A percentile compares a stretch with the other conserved stretches of the same genome.
Evolutionary conservation across 2,888 invertebrate species (phyloP).

Genomic region (Cephus sareptanus): DNA sequence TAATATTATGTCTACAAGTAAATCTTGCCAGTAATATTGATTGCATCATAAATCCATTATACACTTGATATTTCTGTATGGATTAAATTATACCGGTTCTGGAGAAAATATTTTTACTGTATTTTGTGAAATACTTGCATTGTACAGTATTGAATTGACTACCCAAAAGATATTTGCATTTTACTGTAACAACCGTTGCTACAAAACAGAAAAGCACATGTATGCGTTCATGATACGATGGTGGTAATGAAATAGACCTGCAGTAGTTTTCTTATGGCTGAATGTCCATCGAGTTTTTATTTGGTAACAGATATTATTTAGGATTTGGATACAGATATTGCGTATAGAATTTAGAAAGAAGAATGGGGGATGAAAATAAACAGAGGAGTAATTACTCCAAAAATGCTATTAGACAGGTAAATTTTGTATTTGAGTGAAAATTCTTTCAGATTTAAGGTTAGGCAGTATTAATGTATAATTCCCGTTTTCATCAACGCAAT

Average conservation of each 20-base stretch:
- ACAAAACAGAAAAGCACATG: not conserved
- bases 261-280: not conserved
- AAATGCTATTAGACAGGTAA: not conserved
- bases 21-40: not conserved
- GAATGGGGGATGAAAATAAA: not conserved
- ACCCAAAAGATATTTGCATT: not conserved
- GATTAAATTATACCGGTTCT: not conserved
- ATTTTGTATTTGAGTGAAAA: not conserved
- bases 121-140: not conserved
- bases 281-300: not conserved
- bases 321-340: not conserved
- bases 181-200: not conserved
- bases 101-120: not conserved
- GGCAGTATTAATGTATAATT: not conserved
- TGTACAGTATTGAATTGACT: not conserved
- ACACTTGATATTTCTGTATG: not conserved
- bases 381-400: not conserved
- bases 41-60: not conserved
- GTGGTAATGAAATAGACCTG: not conserved
- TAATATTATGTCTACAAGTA: not conserved
- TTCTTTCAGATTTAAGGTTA: conserved; percentile 2
- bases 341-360: not conserved
- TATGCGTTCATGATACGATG: not conserved
- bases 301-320: not conserved
- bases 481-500: too few relatives aligned